Base-by-base conservation (phyloP, 2,113 vertebrate genomes). In the Oenanthe oenanthe region DNA sequence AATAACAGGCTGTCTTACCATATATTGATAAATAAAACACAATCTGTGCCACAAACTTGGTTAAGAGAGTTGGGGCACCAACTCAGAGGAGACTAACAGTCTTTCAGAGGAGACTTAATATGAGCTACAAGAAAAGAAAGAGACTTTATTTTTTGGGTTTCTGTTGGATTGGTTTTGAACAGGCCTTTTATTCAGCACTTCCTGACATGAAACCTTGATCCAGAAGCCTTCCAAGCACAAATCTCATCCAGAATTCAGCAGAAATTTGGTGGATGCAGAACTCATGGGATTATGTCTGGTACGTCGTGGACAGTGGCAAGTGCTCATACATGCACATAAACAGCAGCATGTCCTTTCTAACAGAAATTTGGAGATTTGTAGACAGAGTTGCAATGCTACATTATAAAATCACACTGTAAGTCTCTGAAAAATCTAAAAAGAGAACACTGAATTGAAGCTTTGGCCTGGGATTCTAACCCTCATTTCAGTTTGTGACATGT, bases 231-330 rank as follows among this genome's bases (percentile, higher is more conserved):
- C 34, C 68, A 66, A 82, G 56, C 43, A 77, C 61, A 86, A 88
- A 89, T 31, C 25, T 89, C 31, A 65, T 17, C 15, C 26, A 60
- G 68, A 87, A 75, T 36, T 89, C 66, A 85, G 48, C 62, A 87
- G 77, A 72, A 94, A 76, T 82, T 60, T 2, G 6, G 34, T 48
- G 21, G 66, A 75, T 48, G 32, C 45, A 91, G 40, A 91, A 78
- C 15, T 63, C 47, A 38, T 0, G 0, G 25, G 48, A 67, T 43
- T 38, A 75, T 1, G 1, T 32, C n/a, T 29, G 13, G 31, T 40
- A 80, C 0, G 0, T 34, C 12, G 3, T 1, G 6, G 34, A 51
- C 13, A 48, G 72, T 40, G 42, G 56, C 43, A 89, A 66, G 32
- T 32, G 42, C 18, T 82, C 38, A 11, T 28, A 75, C 6, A 28